These are phyloP conservation scores for Ramazzottius varieornatus DNA, from an alignment of 2,888 invertebrate genomes.

Conservation along the genomic window DNA sequence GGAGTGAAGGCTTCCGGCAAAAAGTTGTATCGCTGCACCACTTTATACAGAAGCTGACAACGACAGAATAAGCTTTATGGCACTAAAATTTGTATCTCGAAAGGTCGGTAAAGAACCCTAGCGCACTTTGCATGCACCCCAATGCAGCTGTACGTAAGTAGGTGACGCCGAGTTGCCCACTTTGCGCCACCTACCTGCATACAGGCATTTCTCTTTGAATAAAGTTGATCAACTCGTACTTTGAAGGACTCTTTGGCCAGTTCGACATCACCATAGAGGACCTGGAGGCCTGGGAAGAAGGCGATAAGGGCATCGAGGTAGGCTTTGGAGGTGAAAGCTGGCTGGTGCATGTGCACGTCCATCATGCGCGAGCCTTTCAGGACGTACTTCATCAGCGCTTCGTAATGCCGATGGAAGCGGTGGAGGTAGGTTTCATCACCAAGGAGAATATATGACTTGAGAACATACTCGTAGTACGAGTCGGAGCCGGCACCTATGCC, in stretches of 20 bases:
- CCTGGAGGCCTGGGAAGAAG: constrained; percentile 92
- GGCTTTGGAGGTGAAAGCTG: constrained; percentile 69
- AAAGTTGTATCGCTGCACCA: constrained; percentile 87
- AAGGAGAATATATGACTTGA: constrained; percentile 83
- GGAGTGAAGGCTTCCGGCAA: constrained; percentile 43
- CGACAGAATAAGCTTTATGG: no score
- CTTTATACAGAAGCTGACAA: constrained; percentile 90
- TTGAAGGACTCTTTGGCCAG: constrained; percentile 36
- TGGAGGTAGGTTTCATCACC: constrained; percentile 69
- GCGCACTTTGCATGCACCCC: no score
- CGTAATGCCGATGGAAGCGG: constrained; percentile 78
- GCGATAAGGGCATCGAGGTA: constrained; percentile 92
- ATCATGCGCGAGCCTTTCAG: constrained; percentile 78
- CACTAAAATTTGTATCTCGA: no score
- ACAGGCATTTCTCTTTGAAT: no score
- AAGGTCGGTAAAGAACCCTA: no score
- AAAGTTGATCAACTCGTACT: no score
- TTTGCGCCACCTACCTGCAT: no score
- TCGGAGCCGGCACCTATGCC: constrained; percentile 98
- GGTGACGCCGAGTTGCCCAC: no score
- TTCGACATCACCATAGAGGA: constrained; percentile 61
- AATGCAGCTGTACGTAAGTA: no score
- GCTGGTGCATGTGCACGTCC: constrained; percentile 80
- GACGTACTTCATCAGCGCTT: constrained; percentile 85
- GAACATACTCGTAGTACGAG: constrained; percentile 90